Evolutionary conservation across 1,140 invertebrate genomes (phyloP).

Genomic region (Drosophila gunungcola): DNA sequence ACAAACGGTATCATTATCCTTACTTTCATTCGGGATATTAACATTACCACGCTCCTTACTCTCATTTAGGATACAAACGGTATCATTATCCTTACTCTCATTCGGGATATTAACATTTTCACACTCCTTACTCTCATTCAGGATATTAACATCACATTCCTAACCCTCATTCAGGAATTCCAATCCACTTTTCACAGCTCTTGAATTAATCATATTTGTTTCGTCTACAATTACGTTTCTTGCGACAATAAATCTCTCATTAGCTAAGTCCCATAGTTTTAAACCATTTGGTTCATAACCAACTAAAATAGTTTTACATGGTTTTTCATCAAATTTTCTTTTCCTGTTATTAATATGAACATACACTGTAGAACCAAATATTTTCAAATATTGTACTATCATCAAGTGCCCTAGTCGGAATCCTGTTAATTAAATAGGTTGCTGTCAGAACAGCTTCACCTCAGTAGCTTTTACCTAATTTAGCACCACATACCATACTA

Average conservation of each 20-base stretch:
- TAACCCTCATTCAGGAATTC: slow-evolving; percentile 4
- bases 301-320: slow-evolving; percentile 10
- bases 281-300: slow-evolving; percentile 13
- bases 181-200: slow-evolving; percentile 6
- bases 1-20: neutral
- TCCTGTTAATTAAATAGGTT: slow-evolving; percentile 20
- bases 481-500: slow-evolving; percentile 9
- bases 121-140: neutral
- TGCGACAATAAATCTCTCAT: slow-evolving; percentile 4
- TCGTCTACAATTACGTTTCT: slow-evolving; percentile 16
- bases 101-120: neutral
- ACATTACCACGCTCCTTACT: neutral
- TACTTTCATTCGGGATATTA: neutral
- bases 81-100: neutral
- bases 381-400: slow-evolving; percentile 5
- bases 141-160: neutral
- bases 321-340: slow-evolving; percentile 23
- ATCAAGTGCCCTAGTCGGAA: slow-evolving; percentile 15
- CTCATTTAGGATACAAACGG: neutral
- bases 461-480: slow-evolving; percentile 15
- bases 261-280: slow-evolving; percentile 9
- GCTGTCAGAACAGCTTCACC: slow-evolving; percentile 15
- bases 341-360: slow-evolving; percentile 10
- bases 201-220: slow-evolving; percentile 9
- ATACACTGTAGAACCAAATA: slow-evolving; percentile 14